A percentile compares a stretch with the other conserved stretches of the same genome.
Evolutionary conservation across 2,888 invertebrate species (phyloP).

Genomic region (Maniola hyperantus): DNA sequence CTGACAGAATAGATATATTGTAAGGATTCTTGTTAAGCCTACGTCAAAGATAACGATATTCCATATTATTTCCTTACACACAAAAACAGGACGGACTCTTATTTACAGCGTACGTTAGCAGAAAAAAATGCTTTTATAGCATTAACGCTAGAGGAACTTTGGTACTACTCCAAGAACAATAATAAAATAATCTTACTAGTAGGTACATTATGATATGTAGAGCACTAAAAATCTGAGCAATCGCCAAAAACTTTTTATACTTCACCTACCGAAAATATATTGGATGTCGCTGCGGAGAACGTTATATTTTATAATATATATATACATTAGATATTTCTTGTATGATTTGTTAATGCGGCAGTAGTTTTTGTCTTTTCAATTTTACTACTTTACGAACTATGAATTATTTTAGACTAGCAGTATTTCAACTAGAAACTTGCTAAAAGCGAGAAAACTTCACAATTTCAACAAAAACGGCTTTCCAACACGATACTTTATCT

Average conservation of each 20-base stretch:
- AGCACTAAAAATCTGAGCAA: constrained; percentile 13
- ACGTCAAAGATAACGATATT: constrained; percentile 2
- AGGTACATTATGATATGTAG: constrained; percentile 6
- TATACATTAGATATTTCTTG: neutral
- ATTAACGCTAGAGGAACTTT: constrained; percentile 5
- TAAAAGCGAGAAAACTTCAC: too few relatives aligned
- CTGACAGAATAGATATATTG: neutral
- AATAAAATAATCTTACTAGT: constrained; percentile 16
- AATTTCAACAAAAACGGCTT: too few relatives aligned
- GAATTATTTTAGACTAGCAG: too few relatives aligned
- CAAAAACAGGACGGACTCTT: neutral
- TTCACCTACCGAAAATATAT: constrained; percentile 6
- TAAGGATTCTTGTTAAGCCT: constrained; percentile 9
- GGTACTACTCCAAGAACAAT: constrained; percentile 17
- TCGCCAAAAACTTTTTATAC: constrained; percentile 13
- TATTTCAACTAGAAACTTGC: too few relatives aligned
- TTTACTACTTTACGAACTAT: neutral
- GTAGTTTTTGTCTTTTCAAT: neutral
- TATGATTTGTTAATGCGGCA: neutral
- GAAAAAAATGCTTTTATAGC: constrained; percentile 10
- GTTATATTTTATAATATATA: neutral
- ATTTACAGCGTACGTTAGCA: constrained; percentile 4
- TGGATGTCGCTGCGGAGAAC: constrained; percentile 6
- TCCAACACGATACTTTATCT: too few relatives aligned
- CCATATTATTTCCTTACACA: constrained; percentile 10